Conservation (phyloP, 23 tunicate species). For the Phallusia fumigata region DNA sequence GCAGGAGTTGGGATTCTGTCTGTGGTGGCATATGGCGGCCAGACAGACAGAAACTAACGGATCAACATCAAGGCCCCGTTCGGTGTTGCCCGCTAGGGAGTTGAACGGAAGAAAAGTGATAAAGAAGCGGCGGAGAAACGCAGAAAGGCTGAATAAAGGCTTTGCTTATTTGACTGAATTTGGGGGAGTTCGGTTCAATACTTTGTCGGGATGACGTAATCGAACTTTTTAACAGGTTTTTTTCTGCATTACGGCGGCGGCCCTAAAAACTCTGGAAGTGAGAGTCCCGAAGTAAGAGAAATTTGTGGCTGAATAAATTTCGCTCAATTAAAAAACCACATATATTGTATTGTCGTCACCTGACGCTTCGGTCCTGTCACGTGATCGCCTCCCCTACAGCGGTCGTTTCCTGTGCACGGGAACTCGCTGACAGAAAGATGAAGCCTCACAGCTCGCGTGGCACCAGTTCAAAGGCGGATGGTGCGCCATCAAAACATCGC, state of each 20-base stretch:
- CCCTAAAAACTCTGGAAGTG: too few relatives aligned
- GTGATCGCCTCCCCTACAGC: background rate
- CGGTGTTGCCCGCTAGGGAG: background rate
- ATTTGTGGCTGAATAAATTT: too few relatives aligned
- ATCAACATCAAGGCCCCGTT: constrained; percentile 6
- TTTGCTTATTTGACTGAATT: too few relatives aligned
- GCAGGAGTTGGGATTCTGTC: background rate
- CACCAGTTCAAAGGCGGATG: background rate
- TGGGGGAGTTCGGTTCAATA: too few relatives aligned
- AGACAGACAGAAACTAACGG: background rate
- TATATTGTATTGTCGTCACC: too few relatives aligned
- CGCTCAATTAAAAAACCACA: too few relatives aligned
- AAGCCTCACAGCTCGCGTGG: background rate
- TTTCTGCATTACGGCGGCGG: too few relatives aligned
- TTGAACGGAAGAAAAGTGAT: background rate
- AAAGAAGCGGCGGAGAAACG: background rate
- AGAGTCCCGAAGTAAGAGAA: too few relatives aligned
- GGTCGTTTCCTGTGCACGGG: background rate
- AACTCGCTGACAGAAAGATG: background rate
- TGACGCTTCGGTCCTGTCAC: too few relatives aligned
- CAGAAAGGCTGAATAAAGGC: background rate
- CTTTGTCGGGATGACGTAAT: too few relatives aligned
- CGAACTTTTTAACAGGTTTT: too few relatives aligned
- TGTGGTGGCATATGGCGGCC: constrained; percentile 7
- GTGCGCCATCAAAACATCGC: background rate